A percentile compares a stretch with the other conserved stretches of the same genome.
Conservation (phyloP, 2,888 invertebrate species). For the Marronus borbonicus region DNA sequence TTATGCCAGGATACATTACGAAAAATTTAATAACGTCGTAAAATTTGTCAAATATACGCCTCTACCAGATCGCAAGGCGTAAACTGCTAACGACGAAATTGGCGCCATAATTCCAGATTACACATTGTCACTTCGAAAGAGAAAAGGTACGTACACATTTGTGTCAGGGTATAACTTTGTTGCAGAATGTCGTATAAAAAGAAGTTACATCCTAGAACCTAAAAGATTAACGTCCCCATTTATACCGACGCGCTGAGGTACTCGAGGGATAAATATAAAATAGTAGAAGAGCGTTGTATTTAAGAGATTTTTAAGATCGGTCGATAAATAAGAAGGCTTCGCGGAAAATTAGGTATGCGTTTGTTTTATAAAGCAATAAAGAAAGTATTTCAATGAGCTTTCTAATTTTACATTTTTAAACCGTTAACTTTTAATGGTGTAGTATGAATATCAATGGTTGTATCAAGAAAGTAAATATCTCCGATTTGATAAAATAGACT, state of each 20-base stretch:
- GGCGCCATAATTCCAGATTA: neutral
- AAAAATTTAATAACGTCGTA: constrained; percentile 19
- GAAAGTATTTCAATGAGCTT: too few species aligned
- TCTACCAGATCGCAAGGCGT: neutral
- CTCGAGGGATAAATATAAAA: neutral
- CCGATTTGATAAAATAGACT: too few species aligned
- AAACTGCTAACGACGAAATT: neutral
- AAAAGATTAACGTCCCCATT: neutral
- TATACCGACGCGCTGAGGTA: neutral
- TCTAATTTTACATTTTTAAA: too few species aligned
- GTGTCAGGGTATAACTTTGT: neutral
- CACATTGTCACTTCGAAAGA: neutral
- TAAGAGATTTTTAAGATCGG: neutral
- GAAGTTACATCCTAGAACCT: neutral
- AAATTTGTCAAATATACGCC: neutral
- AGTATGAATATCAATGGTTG: too few species aligned
- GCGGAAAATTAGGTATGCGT: too few species aligned
- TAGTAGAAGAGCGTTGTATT: neutral
- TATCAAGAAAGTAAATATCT: too few species aligned
- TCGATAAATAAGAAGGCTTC: too few species aligned
- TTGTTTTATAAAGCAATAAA: too few species aligned
- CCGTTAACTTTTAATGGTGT: too few species aligned
- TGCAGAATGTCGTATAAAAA: neutral
- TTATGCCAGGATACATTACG: neutral
- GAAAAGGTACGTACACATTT: neutral